Evolutionary conservation across 2,888 invertebrate genomes (phyloP).

Genomic region (Elysia crispata): DNA sequence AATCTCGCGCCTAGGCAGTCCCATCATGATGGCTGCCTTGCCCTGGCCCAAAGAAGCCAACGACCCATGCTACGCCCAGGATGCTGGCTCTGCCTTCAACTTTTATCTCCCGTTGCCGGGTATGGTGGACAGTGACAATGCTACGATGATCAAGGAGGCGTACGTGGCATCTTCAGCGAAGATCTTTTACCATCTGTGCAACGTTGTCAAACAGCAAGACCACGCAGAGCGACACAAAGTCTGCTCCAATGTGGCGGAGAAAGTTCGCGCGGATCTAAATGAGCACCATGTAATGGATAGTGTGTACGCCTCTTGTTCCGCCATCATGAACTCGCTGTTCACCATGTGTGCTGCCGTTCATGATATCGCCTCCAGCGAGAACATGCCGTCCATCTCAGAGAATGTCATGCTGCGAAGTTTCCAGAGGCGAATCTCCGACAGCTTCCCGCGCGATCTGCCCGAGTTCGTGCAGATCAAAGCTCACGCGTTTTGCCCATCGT

Average conservation of each 20-base stretch:
- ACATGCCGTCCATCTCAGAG: slow-evolving; percentile 35
- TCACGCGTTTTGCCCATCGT: slow-evolving; percentile 54
- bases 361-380: slow-evolving; percentile 37
- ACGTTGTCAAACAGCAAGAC: slow-evolving; percentile 37
- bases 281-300: slow-evolving; percentile 39
- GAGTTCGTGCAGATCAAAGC: slow-evolving; percentile 48
- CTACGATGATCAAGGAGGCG: slow-evolving; percentile 46
- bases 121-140: slow-evolving; percentile 43
- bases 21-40: slow-evolving; percentile 51
- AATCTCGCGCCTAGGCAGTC: slow-evolving; percentile 46
- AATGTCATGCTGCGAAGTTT: slow-evolving; percentile 39
- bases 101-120: slow-evolving; percentile 55
- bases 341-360: slow-evolving; percentile 45
- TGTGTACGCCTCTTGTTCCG: slow-evolving; percentile 53
- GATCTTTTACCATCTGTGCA: slow-evolving; percentile 41
- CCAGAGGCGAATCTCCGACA: slow-evolving; percentile 36
- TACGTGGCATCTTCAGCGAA: slow-evolving; percentile 41
- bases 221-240: slow-evolving; percentile 48
- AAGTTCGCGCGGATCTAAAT: slow-evolving; percentile 44
- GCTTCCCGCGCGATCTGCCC: slow-evolving; percentile 41
- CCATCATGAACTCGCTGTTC: slow-evolving; percentile 51
- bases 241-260: slow-evolving; percentile 52
- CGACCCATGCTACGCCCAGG: slow-evolving; percentile 51
- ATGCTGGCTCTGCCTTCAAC: slow-evolving; percentile 45
- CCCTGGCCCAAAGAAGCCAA: slow-evolving; percentile 53